Base-by-base conservation (phyloP, 2,888 invertebrate genomes). In the Drosophila histrio region DNA sequence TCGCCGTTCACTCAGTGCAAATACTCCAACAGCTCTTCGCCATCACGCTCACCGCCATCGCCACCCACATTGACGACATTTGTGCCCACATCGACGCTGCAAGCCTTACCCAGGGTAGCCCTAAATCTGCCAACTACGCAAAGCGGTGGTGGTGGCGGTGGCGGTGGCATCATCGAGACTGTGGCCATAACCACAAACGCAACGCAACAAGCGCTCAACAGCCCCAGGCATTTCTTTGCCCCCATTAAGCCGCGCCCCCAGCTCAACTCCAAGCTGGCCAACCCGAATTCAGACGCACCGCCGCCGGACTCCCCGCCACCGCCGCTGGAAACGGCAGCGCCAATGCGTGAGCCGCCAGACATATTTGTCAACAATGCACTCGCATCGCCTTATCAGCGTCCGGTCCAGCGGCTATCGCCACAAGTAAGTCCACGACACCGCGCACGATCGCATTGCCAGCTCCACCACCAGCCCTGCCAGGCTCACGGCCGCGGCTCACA, bases 191-290 rank as follows among this genome's bases (percentile, higher is more conserved):
- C 86, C n/a, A 90, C 88, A 63, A 84, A 89, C 54, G 82, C 89
- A 36, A 59, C 82, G 26, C 76, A 66, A 60, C 81, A 74, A 71
- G 64, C 74, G 74, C 79, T 79, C 68, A 87, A 86, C 53, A 89
- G 87, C 63, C 92, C 91, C 0, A 92, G 91, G 72, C 92, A 93
- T 73, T 93, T 93, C 69, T 93, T 93, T 77, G 91, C 93, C 19
- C 93, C 93, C 13, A 86, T 92, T 6, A 91, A 91, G 74, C 90
- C 91, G 39, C 89, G 90, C 56, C 78, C 91, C 34, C 89, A 87
- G 77, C 72, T 90, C 50, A 87, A 91, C 78, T 89, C 91, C 61
- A 75, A 90, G 32, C 59, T 91, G 43, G 90, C 91, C 63, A 86
- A 90, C 60, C 79, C 87, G 58, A 70, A 64, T 3, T 72, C 79